Evolutionary conservation across 2,113 vertebrate species (phyloP), one percentile per base, ranked within the genome.

Genomic region (Sylvietta virens): DNA sequence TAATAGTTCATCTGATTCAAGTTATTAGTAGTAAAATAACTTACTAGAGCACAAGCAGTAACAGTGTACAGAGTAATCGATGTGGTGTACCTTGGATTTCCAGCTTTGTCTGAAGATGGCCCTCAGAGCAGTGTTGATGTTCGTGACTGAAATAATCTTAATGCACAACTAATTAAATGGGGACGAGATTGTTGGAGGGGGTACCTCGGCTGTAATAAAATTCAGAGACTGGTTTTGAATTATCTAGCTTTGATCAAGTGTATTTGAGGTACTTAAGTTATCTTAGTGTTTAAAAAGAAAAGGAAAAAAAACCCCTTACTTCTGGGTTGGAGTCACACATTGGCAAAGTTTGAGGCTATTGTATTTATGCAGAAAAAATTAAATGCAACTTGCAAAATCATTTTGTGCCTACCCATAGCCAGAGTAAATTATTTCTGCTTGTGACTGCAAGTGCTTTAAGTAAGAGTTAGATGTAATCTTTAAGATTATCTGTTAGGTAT

Each of bases 101-200:
- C 40, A 66, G 0, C 48, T 58, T 56, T 33, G 48, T 51, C 37
- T 78, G 31, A 70, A 56, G 37, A 28, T 39, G 22, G 13, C 39
- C 12, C 20, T 27, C 39, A 33, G 37, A 24, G 39, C 7, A 11
- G 26, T 70, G 51, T 65, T 91, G 39, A 35, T 48, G 4, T 17
- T 9, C 8, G 7, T 50, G 48, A 19, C 14, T 60, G 58, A 80
- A 84, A 50, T 13, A 16, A 45, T 51, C 64, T 44, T 31, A 23
- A 42, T 62, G 4, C 30, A 40, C 30, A 40, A 11, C 39, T 81
- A 27, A 24, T 26, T 20, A 48, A 57, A 13, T 40, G 18, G 8
- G 12, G 6, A 6, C 0, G 0, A 8, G 7, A 13, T 45, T 30
- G 28, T 27, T 76, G 62, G 35, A 62, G 28, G 31, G 6, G 19